These are phyloP conservation scores for Ceyx margarethae DNA, from an alignment of 2,113 vertebrate species.

Conservation along the genomic window DNA sequence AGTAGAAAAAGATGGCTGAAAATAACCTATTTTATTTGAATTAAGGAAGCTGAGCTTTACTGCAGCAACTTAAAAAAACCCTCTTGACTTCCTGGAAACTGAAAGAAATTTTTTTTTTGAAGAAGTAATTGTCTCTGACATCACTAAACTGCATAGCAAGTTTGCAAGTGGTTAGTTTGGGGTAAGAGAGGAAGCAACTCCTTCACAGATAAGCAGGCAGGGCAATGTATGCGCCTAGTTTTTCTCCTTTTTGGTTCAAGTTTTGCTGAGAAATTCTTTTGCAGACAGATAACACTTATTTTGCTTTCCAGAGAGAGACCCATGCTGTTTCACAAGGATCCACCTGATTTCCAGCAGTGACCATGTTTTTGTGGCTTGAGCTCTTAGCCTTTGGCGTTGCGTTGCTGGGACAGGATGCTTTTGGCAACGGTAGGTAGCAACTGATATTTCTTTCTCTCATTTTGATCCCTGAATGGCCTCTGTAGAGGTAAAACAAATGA, in stretches of 20 bases:
- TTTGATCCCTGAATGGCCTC: not conserved
- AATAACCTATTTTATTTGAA: conserved; percentile 22
- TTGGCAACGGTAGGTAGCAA: conserved; percentile 65
- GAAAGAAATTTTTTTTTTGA: conserved; percentile 65
- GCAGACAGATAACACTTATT: conserved; percentile 58
- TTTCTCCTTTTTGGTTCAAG: conserved; percentile 35
- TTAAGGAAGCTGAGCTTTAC: conserved; percentile 70
- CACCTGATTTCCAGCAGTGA: conserved; percentile 80
- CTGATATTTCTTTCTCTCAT: not conserved
- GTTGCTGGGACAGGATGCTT: conserved; percentile 61
- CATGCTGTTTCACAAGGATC: conserved; percentile 79
- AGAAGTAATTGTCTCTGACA: conserved; percentile 83
- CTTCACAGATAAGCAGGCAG: conserved; percentile 76
- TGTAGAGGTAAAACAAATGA: not conserved
- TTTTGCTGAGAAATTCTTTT: conserved; percentile 27
- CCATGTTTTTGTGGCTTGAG: conserved; percentile 80
- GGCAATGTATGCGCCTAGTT: conserved; percentile 66
- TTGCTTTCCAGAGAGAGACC: conserved; percentile 76
- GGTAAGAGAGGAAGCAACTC: conserved; percentile 81
- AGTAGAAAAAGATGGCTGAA: not conserved
- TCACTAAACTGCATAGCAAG: conserved; percentile 72
- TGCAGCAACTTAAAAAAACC: conserved; percentile 60
- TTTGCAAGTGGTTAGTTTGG: conserved; percentile 76
- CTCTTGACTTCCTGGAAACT: conserved; percentile 82
- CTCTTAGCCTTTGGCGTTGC: conserved; percentile 75